Evolutionary conservation across 2,797 vertebrate species (phyloP).

Genomic region (Gymnoscopelus braueri): DNA sequence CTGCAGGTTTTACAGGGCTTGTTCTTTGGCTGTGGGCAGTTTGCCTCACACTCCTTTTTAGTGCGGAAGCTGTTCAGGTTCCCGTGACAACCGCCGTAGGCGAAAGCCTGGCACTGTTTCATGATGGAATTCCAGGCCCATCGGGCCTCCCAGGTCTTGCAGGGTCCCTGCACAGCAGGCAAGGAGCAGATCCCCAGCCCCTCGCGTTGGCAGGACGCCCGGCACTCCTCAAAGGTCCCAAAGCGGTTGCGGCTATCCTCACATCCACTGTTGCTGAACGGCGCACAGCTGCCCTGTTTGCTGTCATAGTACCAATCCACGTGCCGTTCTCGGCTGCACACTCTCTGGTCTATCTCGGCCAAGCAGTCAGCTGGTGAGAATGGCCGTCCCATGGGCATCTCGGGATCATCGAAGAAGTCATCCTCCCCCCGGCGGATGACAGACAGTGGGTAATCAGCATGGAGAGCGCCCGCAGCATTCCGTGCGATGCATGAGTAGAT

Average conservation of each 20-base stretch:
- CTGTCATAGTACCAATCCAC: conserved; percentile 91
- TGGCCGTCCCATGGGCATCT: conserved; percentile 72
- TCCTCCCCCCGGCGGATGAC: conserved; percentile 80
- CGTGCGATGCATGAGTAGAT: conserved; percentile 93
- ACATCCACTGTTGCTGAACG: conserved; percentile 89
- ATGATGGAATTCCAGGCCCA: conserved; percentile 92
- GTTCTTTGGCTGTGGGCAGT: conserved; percentile 86
- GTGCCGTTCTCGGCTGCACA: conserved; percentile 81
- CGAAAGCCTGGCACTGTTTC: conserved; percentile 90
- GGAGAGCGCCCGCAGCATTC: conserved; percentile 88
- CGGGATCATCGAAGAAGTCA: conserved; percentile 78
- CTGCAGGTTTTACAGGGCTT: conserved; percentile 88
- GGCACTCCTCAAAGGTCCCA: conserved; percentile 92
- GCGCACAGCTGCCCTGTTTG: conserved; percentile 85
- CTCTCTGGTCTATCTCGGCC: conserved; percentile 78
- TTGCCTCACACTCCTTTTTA: conserved; percentile 88
- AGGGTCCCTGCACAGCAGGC: conserved; percentile 93
- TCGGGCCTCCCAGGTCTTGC: conserved; percentile 90
- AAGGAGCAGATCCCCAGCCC: conserved; percentile 85
- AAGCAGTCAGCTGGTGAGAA: conserved; percentile 86
- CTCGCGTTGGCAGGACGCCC: conserved; percentile 84
- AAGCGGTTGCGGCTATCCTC: conserved; percentile 87
- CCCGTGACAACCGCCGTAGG: conserved; percentile 92
- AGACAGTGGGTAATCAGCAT: conserved; percentile 91
- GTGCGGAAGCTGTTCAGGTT: conserved; percentile 93